A percentile compares a stretch with the other conserved stretches of the same genome.
Conservation (phyloP, 2,113 vertebrate genomes). For the Strix uralensis region DNA sequence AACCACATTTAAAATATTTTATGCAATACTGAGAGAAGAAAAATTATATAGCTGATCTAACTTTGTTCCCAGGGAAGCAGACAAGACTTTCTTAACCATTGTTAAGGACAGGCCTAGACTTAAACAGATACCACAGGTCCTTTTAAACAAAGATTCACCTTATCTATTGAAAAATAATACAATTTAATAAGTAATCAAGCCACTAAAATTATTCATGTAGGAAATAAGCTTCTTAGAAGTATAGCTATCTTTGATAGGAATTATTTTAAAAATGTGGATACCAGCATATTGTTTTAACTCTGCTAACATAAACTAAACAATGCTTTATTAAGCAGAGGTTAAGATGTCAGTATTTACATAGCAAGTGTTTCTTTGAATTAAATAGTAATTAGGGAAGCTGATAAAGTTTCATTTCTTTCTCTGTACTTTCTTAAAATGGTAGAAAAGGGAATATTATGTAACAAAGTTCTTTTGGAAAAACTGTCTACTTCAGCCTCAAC, state of each 20-base stretch:
- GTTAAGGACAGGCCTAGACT: not conserved
- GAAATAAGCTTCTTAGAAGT: not conserved
- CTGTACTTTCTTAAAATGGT: not conserved
- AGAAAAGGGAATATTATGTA: not conserved
- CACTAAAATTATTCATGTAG: not conserved
- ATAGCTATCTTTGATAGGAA: not conserved
- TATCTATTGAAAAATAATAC: not conserved
- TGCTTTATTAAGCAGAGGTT: not conserved
- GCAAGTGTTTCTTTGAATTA: not conserved
- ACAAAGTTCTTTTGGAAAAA: not conserved
- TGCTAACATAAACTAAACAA: not conserved
- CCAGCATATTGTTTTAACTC: not conserved
- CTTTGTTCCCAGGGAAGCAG: not conserved
- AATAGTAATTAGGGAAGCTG: not conserved
- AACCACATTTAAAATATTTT: not conserved
- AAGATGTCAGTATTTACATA: not conserved
- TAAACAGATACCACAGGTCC: not conserved
- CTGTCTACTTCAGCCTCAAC: not conserved
- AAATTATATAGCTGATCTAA: not conserved
- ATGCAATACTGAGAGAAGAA: not conserved
- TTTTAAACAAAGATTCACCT: not conserved
- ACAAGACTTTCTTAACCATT: not conserved
- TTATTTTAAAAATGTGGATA: not conserved
- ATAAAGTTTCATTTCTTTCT: not conserved
- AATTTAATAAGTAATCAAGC: not conserved